phyloP scores from a whole-genome alignment of 1,140 invertebrate genomes.

The Drosophila eugracilis region DNA sequence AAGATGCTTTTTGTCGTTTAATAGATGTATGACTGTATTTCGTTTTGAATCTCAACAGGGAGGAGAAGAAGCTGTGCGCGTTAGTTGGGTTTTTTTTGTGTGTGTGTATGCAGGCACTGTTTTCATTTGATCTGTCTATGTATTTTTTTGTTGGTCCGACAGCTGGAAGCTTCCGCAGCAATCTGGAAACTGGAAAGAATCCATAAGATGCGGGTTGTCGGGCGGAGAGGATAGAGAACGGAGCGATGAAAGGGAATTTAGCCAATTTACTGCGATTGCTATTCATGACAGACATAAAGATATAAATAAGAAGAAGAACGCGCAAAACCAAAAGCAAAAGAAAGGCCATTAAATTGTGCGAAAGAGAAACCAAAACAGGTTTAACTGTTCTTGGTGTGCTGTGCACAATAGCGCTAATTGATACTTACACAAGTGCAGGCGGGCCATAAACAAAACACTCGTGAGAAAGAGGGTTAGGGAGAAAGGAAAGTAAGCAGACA shows the following conservation, averaged over 20 bases:
- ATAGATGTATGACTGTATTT: constrained; percentile 9
- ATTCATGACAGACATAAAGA: constrained; percentile 9
- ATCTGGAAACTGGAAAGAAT: constrained; percentile 22
- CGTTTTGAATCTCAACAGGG: constrained; percentile 7
- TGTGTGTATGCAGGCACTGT: constrained; percentile 12
- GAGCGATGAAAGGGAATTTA: constrained; percentile 25
- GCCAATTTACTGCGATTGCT: constrained; percentile 20
- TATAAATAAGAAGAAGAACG: constrained; percentile 25
- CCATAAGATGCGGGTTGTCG: constrained; percentile 31
- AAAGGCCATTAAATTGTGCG: constrained; percentile 38
- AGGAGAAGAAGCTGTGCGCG: constrained; percentile 8
- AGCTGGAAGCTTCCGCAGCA: constrained; percentile 44
- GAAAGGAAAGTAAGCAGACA: background rate
- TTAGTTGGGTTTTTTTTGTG: constrained; percentile 8
- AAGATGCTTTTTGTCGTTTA: background rate
- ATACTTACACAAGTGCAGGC: constrained; percentile 42
- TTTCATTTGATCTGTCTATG: constrained; percentile 15
- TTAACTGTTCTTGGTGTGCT: constrained; percentile 62
- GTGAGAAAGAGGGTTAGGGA: background rate
- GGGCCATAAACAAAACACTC: constrained; percentile 48
- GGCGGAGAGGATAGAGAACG: background rate
- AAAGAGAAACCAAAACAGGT: constrained; percentile 65
- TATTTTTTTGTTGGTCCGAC: constrained; percentile 10
- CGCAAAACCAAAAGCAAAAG: constrained; percentile 35
- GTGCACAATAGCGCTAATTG: constrained; percentile 66